These are phyloP conservation scores for Onthophagus sagittarius DNA, from an alignment of 2,888 invertebrate species.

Conservation along the genomic window DNA sequence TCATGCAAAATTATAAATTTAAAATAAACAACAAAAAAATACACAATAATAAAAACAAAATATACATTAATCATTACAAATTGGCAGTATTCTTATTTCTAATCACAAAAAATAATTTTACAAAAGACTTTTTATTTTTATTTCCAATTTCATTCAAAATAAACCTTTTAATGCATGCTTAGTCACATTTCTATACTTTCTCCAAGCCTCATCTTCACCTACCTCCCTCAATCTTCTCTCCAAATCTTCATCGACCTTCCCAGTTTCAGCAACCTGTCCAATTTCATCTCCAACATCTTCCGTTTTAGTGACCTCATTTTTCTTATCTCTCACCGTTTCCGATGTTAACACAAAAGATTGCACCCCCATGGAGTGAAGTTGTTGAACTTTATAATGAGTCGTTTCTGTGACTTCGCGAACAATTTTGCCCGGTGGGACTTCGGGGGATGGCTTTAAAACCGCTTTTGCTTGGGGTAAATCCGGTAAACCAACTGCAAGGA, in stretches of 20 bases:
- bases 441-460: constrained; percentile 46
- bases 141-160: constrained; percentile 33
- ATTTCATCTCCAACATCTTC: constrained; percentile 28
- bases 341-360: constrained; percentile 54
- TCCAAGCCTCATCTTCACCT: constrained; percentile 50
- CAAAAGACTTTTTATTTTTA: background rate
- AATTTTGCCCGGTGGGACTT: constrained; percentile 50
- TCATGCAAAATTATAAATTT: background rate
- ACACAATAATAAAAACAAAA: constrained; percentile 5
- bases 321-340: constrained; percentile 49
- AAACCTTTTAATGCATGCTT: constrained; percentile 58
- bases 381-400: constrained; percentile 52
- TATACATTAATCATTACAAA: background rate
- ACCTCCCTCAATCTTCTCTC: constrained; percentile 50
- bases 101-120: background rate
- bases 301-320: constrained; percentile 26
- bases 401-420: constrained; percentile 52
- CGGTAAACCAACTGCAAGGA: constrained; percentile 47
- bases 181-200: constrained; percentile 52
- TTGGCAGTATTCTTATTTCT: background rate
- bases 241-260: constrained; percentile 42
- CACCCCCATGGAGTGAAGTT: constrained; percentile 52
- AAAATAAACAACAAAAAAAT: background rate
- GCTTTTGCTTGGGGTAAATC: constrained; percentile 41
- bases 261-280: constrained; percentile 22